phyloP scores from a whole-genome alignment of 30 jellyfish, hydroid and myxozoan species.

The Phacellophora camtschatica region DNA sequence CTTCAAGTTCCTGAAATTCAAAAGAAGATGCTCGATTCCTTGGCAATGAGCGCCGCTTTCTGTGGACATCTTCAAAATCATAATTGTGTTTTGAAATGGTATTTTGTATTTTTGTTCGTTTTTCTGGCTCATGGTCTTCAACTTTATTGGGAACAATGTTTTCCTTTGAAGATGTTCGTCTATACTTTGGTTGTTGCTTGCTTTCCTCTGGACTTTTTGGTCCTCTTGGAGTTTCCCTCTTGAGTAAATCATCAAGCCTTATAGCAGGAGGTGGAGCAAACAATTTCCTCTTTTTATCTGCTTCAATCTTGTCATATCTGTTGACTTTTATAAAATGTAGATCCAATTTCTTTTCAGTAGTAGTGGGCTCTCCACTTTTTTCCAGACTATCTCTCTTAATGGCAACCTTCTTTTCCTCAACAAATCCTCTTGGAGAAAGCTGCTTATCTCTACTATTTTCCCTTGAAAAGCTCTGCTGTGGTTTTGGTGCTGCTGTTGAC shows the following conservation, averaged over 20 bases:
- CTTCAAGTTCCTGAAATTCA: conserved; percentile 75
- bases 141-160: neutral
- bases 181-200: neutral
- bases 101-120: neutral
- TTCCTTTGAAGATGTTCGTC: neutral
- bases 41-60: conserved; percentile 36
- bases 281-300: conserved; percentile 30
- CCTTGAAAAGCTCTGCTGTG: neutral
- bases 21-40: conserved; percentile 52
- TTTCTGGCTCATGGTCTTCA: neutral
- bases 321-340: conserved; percentile 8
- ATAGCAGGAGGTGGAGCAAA: conserved; percentile 69
- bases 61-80: conserved; percentile 30
- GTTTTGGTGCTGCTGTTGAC: conserved; percentile 21
- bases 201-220: conserved; percentile 39
- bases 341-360: neutral
- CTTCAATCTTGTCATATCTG: conserved; percentile 37
- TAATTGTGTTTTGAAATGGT: neutral
- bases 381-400: too few species aligned
- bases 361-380: neutral
- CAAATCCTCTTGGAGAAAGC: neutral
- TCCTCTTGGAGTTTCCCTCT: conserved; percentile 51
- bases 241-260: conserved; percentile 50
- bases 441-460: neutral
- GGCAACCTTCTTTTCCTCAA: neutral